A percentile compares a stretch with the other conserved stretches of the same genome.
These are phyloP conservation scores for Desoria tigrina DNA, from an alignment of 2,888 invertebrate species.

Conservation along the genomic window DNA sequence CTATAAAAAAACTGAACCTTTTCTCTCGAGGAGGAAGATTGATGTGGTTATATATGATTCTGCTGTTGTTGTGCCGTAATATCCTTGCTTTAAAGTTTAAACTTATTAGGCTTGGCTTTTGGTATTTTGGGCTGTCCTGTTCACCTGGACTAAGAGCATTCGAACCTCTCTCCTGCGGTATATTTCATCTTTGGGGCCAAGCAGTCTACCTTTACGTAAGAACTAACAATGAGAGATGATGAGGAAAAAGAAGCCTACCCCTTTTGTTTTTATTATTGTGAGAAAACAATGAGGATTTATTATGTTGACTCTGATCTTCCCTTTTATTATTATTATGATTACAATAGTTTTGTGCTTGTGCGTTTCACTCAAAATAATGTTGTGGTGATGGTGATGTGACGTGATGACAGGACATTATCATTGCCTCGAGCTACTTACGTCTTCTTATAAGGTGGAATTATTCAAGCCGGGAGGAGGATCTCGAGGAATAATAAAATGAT, in stretches of 20 bases:
- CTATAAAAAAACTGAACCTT: constrained; percentile 16
- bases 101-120: constrained; percentile 3
- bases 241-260: not conserved
- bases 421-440: no score
- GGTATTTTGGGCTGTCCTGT: not conserved
- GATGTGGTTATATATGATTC: not conserved
- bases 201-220: constrained; percentile 1
- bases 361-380: no score
- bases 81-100: not conserved
- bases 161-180: no score
- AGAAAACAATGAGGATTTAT: not conserved
- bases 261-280: constrained; percentile 11
- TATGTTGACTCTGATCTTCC: not conserved
- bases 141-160: not conserved
- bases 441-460: not conserved
- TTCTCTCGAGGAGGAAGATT: constrained; percentile 11
- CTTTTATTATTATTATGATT: no score
- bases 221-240: not conserved
- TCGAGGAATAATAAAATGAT: no score
- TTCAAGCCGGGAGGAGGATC: not conserved
- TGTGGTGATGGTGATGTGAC: not conserved
- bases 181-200: constrained; percentile 6
- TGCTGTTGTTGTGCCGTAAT: not conserved
- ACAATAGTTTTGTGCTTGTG: no score
- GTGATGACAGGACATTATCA: constrained; percentile 7